phyloP scores from a whole-genome alignment of 1,140 invertebrate genomes.

The Pomacea maculata region DNA sequence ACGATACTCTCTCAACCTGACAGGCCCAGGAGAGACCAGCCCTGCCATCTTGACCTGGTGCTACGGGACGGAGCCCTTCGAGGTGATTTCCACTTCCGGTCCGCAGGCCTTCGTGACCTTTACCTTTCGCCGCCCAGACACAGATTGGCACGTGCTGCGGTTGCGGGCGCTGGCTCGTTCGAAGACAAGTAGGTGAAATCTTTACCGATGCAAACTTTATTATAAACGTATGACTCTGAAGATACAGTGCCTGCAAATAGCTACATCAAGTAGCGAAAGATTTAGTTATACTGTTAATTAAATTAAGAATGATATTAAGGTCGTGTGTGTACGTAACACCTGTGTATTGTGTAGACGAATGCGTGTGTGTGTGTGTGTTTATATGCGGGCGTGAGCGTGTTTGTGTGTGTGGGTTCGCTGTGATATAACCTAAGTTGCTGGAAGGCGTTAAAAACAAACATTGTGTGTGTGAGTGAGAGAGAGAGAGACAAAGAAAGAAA shows the following conservation, averaged over 20 bases:
- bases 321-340: too few relatives aligned
- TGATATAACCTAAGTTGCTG: too few relatives aligned
- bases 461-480: background rate
- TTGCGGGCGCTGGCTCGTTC: background rate
- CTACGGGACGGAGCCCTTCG: constrained; percentile 8
- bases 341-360: background rate
- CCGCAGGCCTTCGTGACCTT: constrained; percentile 7
- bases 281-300: too few relatives aligned
- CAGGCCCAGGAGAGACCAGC: constrained; percentile 5
- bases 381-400: background rate
- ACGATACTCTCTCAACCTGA: too few relatives aligned
- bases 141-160: constrained; percentile 14
- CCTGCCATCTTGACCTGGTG: constrained; percentile 12
- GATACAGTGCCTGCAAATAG: too few relatives aligned
- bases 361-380: background rate
- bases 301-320: too few relatives aligned
- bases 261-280: too few relatives aligned
- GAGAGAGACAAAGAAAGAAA: background rate
- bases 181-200: background rate
- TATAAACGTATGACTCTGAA: too few relatives aligned
- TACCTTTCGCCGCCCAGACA: constrained; percentile 7
- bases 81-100: constrained; percentile 2
- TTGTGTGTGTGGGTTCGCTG: background rate
- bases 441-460: too few relatives aligned
- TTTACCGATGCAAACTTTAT: too few relatives aligned